A percentile compares a stretch with the other conserved stretches of the same genome.
Conservation (phyloP, 2,888 invertebrate genomes). For the Galerucella nymphaeae region DNA sequence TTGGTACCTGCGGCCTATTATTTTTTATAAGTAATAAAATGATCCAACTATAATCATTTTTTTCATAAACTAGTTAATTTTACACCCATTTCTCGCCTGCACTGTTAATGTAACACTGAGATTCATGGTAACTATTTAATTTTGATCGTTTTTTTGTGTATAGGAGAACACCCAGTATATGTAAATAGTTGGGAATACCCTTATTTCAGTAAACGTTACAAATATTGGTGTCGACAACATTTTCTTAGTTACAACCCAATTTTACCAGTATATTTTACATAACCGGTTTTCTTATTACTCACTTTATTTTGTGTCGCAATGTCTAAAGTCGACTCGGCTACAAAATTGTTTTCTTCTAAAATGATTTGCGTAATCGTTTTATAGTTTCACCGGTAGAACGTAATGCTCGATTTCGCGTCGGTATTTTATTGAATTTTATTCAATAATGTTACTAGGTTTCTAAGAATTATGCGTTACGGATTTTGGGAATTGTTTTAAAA, state of each 20-base stretch:
- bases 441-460: not conserved
- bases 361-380: slow-evolving; percentile 4
- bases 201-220: not conserved
- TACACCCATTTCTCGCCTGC: too few relatives aligned
- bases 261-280: slow-evolving; percentile 4
- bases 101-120: too few relatives aligned
- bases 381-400: not conserved
- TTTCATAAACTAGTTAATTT: too few relatives aligned
- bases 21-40: too few relatives aligned
- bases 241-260: not conserved
- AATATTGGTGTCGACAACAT: not conserved
- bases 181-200: not conserved
- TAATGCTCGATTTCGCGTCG: slow-evolving; percentile 3
- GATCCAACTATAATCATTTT: too few relatives aligned
- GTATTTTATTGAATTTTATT: slow-evolving; percentile 5
- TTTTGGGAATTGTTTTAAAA: not conserved
- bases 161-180: not conserved
- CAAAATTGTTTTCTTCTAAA: not conserved
- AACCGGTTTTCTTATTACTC: not conserved
- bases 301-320: not conserved
- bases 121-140: too few relatives aligned
- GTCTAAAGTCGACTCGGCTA: not conserved
- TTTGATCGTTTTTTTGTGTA: too few relatives aligned
- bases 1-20: too few relatives aligned
- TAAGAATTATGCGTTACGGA: not conserved